These are phyloP conservation scores for Polyploca ridens DNA, from an alignment of 2,888 invertebrate genomes.

Conservation along the genomic window DNA sequence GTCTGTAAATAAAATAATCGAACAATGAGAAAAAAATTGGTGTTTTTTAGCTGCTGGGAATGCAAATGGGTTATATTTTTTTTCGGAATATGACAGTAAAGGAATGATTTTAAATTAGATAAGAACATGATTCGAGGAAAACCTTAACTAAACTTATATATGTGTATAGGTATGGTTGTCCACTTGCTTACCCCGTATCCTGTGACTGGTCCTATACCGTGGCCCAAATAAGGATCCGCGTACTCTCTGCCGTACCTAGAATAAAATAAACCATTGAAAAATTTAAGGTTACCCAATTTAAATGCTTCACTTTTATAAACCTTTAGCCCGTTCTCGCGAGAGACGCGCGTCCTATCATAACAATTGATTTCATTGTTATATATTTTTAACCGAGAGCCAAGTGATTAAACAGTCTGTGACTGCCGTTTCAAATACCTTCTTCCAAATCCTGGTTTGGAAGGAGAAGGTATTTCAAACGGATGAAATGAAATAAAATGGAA, in stretches of 20 bases:
- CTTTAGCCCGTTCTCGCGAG: too few relatives aligned
- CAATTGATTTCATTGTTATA: too few relatives aligned
- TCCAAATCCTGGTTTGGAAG: too few relatives aligned
- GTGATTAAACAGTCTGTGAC: too few relatives aligned
- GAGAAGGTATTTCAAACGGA: too few relatives aligned
- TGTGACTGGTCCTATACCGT: conserved; percentile 98
- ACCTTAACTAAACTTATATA: not conserved
- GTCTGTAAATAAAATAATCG: conserved; percentile 85
- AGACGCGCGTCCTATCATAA: too few relatives aligned
- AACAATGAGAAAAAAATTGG: not conserved
- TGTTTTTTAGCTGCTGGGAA: not conserved
- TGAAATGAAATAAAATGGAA: too few relatives aligned
- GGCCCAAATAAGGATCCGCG: conserved; percentile 97
- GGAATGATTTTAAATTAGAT: not conserved
- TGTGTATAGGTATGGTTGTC: not conserved
- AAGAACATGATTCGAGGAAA: not conserved
- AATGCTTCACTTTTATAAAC: too few relatives aligned
- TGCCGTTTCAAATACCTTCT: too few relatives aligned
- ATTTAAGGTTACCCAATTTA: too few relatives aligned
- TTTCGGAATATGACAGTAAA: not conserved
- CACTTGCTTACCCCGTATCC: conserved; percentile 94
- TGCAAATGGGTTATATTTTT: not conserved
- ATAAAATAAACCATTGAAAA: conserved; percentile 19
- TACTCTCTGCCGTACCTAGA: conserved; percentile 94
- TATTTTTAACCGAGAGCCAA: too few relatives aligned